These are phyloP conservation scores for Spinibarbus caldwelli DNA, from an alignment of 2,797 vertebrate species.

Conservation along the genomic window DNA sequence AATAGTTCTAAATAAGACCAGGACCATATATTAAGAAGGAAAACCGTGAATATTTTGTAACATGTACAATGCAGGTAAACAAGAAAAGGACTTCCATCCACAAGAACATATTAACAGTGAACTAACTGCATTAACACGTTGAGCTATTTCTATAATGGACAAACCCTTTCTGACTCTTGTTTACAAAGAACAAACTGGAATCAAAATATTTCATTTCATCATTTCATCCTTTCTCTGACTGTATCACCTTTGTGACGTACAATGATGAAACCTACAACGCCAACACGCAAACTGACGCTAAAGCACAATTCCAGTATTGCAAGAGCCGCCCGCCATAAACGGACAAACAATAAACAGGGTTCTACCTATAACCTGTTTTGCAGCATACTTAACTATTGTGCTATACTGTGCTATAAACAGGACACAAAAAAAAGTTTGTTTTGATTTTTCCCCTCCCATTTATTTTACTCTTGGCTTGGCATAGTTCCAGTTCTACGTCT, in stretches of 20 bases:
- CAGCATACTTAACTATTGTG: neutral
- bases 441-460: too few species aligned
- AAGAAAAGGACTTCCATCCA: too few species aligned
- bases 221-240: neutral
- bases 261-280: neutral
- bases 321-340: neutral
- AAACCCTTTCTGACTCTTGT: neutral
- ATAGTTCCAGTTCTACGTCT: neutral
- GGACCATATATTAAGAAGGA: too few species aligned
- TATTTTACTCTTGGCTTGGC: neutral
- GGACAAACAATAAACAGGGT: neutral
- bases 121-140: neutral
- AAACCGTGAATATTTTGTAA: too few species aligned
- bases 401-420: neutral
- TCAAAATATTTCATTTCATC: neutral
- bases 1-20: too few species aligned
- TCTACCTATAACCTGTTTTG: slow-evolving; percentile 13
- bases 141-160: neutral
- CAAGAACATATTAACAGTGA: too few species aligned
- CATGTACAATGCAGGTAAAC: too few species aligned
- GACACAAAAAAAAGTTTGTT: neutral
- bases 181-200: neutral
- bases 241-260: slow-evolving; percentile 4
- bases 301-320: slow-evolving; percentile 32
- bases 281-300: neutral